These are phyloP conservation scores for Pachycephala philippinensis DNA, from an alignment of 2,113 vertebrate species.

Conservation along the genomic window DNA sequence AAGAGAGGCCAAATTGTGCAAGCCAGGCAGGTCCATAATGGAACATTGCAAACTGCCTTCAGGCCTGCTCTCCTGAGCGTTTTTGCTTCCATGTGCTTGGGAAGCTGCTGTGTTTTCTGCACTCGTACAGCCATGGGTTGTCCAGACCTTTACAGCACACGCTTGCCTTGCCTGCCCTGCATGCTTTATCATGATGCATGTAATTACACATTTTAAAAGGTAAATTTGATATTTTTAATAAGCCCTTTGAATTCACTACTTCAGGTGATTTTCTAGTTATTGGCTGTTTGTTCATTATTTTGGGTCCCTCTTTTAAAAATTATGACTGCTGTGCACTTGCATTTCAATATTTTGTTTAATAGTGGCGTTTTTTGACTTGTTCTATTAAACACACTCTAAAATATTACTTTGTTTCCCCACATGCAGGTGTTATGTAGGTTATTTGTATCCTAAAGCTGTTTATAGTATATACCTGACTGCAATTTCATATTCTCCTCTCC, in stretches of 20 bases:
- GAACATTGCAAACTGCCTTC: neutral
- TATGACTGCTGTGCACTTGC: neutral
- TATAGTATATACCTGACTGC: neutral
- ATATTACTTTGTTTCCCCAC: slow-evolving; percentile 14
- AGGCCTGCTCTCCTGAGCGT: neutral
- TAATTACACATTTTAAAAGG: slow-evolving; percentile 16
- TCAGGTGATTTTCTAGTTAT: slow-evolving; percentile 42
- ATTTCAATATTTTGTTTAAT: slow-evolving; percentile 20
- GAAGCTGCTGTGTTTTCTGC: neutral
- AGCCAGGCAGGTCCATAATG: neutral
- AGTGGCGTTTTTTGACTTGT: neutral
- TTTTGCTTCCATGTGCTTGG: neutral
- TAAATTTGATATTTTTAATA: slow-evolving; percentile 39
- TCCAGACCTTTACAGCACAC: neutral
- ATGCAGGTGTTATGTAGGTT: neutral
- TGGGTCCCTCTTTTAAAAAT: slow-evolving; percentile 28
- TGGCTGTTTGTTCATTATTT: slow-evolving; percentile 46
- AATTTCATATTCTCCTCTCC: slow-evolving; percentile 40
- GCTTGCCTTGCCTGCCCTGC: neutral
- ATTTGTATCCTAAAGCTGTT: slow-evolving; percentile 33
- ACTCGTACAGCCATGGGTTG: neutral
- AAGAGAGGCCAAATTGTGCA: neutral
- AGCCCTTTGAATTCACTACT: slow-evolving; percentile 23
- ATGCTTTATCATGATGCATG: neutral
- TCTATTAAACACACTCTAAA: slow-evolving; percentile 28